Evolutionary conservation across 2,797 vertebrate species (phyloP).

Genomic region (Geotrypetes seraphini): DNA sequence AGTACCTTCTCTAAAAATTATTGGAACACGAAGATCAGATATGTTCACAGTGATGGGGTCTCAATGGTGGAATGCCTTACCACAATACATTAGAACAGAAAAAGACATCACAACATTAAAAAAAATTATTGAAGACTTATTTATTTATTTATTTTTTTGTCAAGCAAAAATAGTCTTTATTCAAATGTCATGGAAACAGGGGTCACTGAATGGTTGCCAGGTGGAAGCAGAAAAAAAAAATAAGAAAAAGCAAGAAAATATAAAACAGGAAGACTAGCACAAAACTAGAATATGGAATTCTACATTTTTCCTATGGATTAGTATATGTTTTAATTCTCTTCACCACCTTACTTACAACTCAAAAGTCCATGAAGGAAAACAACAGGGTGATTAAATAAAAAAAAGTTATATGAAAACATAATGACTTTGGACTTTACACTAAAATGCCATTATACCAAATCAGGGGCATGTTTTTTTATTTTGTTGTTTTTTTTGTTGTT

Average conservation of each 20-base stretch:
- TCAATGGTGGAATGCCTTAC: too few relatives aligned
- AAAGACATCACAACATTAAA: too few relatives aligned
- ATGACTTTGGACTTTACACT: conserved; percentile 60
- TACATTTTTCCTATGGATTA: conserved; percentile 51
- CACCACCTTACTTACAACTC: conserved; percentile 55
- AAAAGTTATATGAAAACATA: conserved; percentile 51
- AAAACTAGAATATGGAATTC: conserved; percentile 61
- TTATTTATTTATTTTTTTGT: too few relatives aligned
- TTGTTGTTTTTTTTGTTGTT: too few relatives aligned
- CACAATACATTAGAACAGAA: too few relatives aligned
- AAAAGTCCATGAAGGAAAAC: conserved; percentile 53
- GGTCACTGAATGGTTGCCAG: conserved; percentile 62
- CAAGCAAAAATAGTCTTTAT: conserved; percentile 77
- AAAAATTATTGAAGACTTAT: too few relatives aligned
- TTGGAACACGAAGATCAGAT: too few relatives aligned
- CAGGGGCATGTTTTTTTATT: conserved; percentile 38
- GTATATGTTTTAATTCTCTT: conserved; percentile 49
- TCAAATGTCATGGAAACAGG: conserved; percentile 65
- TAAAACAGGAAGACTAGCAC: conserved; percentile 68
- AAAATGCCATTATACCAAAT: conserved; percentile 58
- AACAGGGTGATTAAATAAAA: conserved; percentile 40
- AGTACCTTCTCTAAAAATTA: too few relatives aligned
- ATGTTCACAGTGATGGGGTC: too few relatives aligned
- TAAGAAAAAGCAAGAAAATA: conserved; percentile 61
- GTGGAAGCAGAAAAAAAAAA: conserved; percentile 60